phyloP scores from a whole-genome alignment of 2,888 invertebrate species.

The Mantis religiosa region DNA sequence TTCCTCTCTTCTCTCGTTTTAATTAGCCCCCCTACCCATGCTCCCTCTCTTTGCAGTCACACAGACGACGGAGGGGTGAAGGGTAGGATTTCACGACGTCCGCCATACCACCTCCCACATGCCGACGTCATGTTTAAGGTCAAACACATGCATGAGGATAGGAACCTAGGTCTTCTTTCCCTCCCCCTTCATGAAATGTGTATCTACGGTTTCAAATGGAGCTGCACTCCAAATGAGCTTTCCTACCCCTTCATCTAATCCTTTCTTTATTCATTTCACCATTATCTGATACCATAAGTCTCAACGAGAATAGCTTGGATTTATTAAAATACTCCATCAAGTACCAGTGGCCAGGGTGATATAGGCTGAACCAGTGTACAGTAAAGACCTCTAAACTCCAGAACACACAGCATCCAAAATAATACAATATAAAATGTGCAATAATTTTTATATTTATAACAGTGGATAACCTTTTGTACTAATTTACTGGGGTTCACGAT shows the following conservation, averaged over 20 bases:
- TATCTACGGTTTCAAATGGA: not conserved
- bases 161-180: not conserved
- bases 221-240: not conserved
- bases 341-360: not conserved
- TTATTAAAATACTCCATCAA: not conserved
- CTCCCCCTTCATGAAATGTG: not conserved
- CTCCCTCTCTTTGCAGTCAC: not conserved
- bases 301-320: not conserved
- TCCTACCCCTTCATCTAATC: not conserved
- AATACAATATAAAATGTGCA: too few species aligned
- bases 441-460: too few species aligned
- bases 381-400: not conserved
- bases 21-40: conserved; percentile 26
- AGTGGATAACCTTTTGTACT: too few species aligned
- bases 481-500: too few species aligned
- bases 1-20: conserved; percentile 31
- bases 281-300: not conserved
- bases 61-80: not conserved
- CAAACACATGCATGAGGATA: not conserved
- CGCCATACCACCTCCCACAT: not conserved
- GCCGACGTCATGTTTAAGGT: not conserved
- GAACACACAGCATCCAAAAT: too few species aligned
- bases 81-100: conserved; percentile 15
- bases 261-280: not conserved
- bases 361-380: not conserved